These are phyloP conservation scores for Nudaria mundana DNA, from an alignment of 2,888 invertebrate genomes.

Conservation along the genomic window DNA sequence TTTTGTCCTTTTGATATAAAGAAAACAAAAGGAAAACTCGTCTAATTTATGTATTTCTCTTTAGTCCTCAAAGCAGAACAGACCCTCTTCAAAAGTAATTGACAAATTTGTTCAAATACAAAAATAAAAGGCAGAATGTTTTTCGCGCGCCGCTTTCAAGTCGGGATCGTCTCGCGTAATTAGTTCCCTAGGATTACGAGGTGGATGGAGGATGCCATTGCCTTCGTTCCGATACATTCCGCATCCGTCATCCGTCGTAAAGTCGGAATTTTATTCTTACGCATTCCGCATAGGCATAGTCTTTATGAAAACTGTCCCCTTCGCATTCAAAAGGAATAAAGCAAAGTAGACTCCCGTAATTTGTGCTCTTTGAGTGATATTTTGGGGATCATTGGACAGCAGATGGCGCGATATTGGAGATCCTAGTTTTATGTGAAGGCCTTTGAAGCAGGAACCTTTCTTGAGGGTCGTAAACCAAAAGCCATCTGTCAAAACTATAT, in stretches of 20 bases:
- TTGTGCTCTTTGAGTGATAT: constrained; percentile 67
- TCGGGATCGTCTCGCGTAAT: constrained; percentile 53
- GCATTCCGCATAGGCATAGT: constrained; percentile 40
- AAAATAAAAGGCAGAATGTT: constrained; percentile 44
- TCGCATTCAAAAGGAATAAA: constrained; percentile 45
- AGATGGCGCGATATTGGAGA: constrained; percentile 72
- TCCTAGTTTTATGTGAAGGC: constrained; percentile 66
- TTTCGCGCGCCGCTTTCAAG: constrained; percentile 35
- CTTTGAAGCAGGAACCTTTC: constrained; percentile 50
- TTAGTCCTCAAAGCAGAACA: constrained; percentile 42
- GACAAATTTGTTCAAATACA: constrained; percentile 63
- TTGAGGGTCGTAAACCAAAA: constrained; percentile 61
- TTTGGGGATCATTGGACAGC: constrained; percentile 60
- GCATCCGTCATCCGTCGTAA: constrained; percentile 47
- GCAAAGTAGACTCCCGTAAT: constrained; percentile 62
- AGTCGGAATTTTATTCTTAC: constrained; percentile 51
- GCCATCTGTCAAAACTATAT: constrained; percentile 55
- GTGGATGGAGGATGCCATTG: constrained; percentile 8
- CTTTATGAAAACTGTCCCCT: constrained; percentile 63
- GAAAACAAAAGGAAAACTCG: constrained; percentile 58
- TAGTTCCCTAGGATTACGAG: constrained; percentile 49
- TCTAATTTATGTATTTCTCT: constrained; percentile 61
- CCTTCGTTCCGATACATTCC: constrained; percentile 46
- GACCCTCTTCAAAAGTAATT: constrained; percentile 61
- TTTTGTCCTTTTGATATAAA: constrained; percentile 56